Percentiles rank a stretch among this genome's conserved stretches.
Conservation (phyloP, 1,140 invertebrate genomes). For the Trichonephila clavata region DNA sequence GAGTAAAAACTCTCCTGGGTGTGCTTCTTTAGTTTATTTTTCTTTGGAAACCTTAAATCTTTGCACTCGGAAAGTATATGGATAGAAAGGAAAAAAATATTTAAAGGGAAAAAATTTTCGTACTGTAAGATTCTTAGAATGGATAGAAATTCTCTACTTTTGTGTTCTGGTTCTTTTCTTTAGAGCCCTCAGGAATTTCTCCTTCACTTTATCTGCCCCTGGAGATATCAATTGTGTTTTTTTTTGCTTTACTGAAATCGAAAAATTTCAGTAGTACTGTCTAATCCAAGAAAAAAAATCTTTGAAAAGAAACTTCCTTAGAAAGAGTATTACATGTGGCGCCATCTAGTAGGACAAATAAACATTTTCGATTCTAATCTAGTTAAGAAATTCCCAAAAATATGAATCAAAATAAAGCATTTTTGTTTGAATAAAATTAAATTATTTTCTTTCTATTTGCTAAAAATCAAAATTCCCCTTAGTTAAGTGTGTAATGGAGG, state of each 20-base stretch:
- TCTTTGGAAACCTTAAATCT: conserved; percentile 40
- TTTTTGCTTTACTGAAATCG: conserved; percentile 25
- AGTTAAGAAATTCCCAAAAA: not conserved
- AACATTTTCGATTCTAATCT: conserved; percentile 12
- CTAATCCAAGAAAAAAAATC: conserved; percentile 17
- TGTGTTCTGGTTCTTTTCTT: conserved; percentile 42
- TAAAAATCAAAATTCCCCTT: no score
- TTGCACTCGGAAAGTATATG: conserved; percentile 20
- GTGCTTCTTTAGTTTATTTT: conserved; percentile 49
- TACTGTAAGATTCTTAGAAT: conserved; percentile 20
- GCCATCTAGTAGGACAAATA: conserved; percentile 50
- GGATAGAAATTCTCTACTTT: conserved; percentile 40
- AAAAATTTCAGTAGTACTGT: not conserved
- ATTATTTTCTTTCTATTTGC: no score
- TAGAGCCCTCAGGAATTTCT: conserved; percentile 23
- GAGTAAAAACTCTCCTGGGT: conserved; percentile 3
- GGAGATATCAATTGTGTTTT: conserved; percentile 52
- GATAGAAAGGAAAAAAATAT: not conserved
- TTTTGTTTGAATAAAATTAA: not conserved
- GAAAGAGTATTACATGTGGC: conserved; percentile 18
- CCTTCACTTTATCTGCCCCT: conserved; percentile 33
- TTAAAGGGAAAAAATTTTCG: not conserved
- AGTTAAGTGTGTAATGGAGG: no score
- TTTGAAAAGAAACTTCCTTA: not conserved
- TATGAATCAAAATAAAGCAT: not conserved